phyloP scores from a whole-genome alignment of 64 coral and sea anemone genomes.

The Dendrophyllia cribrosa region DNA sequence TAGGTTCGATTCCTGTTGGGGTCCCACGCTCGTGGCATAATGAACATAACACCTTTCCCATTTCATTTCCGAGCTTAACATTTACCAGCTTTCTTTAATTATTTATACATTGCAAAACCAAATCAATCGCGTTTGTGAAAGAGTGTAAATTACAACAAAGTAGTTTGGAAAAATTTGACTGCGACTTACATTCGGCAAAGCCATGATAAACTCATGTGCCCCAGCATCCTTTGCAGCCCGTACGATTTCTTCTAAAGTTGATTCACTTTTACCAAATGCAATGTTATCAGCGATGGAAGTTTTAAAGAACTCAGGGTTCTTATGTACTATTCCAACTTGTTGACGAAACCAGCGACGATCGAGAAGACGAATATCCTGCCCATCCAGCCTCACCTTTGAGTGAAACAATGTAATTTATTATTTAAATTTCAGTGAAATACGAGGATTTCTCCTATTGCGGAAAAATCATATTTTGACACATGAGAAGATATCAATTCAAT shows the following conservation, averaged over 20 bases:
- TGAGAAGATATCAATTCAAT: too few species aligned
- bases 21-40: too few species aligned
- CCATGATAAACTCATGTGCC: constrained; percentile 82
- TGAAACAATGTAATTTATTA: not conserved
- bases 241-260: constrained; percentile 63
- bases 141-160: not conserved
- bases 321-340: constrained; percentile 81
- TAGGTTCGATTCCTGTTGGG: too few species aligned
- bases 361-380: constrained; percentile 64
- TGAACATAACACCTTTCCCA: too few species aligned
- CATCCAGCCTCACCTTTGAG: constrained; percentile 68
- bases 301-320: constrained; percentile 77
- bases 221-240: constrained; percentile 74
- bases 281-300: constrained; percentile 82
- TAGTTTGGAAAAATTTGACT: not conserved
- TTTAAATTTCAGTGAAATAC: too few species aligned
- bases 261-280: constrained; percentile 63
- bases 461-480: too few species aligned
- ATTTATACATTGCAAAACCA: not conserved
- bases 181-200: constrained; percentile 65
- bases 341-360: constrained; percentile 68
- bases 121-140: not conserved
- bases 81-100: too few species aligned
- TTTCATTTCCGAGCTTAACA: too few species aligned
- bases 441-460: too few species aligned